Percentiles rank a stretch among this genome's conserved stretches.
These are phyloP conservation scores for Grus americana DNA, from an alignment of 2,113 vertebrate species.

Conservation along the genomic window DNA sequence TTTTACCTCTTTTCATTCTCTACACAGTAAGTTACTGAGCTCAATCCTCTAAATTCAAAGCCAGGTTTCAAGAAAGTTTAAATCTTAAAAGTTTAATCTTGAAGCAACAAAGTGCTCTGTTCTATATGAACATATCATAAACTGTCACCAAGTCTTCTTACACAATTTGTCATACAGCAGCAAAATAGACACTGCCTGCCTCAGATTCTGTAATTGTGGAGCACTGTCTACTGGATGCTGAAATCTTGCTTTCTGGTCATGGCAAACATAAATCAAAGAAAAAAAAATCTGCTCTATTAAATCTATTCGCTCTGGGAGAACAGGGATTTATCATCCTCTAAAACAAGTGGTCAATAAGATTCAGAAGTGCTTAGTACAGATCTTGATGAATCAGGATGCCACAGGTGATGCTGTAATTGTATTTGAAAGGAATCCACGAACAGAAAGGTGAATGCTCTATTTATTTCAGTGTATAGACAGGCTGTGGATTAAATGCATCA, in stretches of 20 bases:
- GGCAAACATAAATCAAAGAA: slow-evolving; percentile 62
- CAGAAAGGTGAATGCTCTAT: not conserved
- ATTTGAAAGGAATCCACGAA: not conserved
- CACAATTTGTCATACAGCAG: slow-evolving; percentile 52
- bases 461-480: not conserved
- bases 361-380: slow-evolving; percentile 38
- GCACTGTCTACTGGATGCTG: not conserved
- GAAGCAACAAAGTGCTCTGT: not conserved
- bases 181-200: not conserved
- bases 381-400: slow-evolving; percentile 42
- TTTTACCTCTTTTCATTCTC: not conserved
- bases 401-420: slow-evolving; percentile 17
- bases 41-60: not conserved
- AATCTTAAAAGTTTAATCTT: not conserved
- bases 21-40: not conserved
- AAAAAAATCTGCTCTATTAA: slow-evolving; percentile 27
- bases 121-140: slow-evolving; percentile 17
- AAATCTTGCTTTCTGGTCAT: slow-evolving; percentile 40
- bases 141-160: slow-evolving; percentile 23
- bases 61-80: not conserved
- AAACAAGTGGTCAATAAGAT: slow-evolving; percentile 44
- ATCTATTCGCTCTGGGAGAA: slow-evolving; percentile 43
- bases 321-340: slow-evolving; percentile 53
- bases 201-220: not conserved
- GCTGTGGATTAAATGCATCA: not conserved